Conservation (phyloP, 2,113 vertebrate genomes). For the Sitta europaea region DNA sequence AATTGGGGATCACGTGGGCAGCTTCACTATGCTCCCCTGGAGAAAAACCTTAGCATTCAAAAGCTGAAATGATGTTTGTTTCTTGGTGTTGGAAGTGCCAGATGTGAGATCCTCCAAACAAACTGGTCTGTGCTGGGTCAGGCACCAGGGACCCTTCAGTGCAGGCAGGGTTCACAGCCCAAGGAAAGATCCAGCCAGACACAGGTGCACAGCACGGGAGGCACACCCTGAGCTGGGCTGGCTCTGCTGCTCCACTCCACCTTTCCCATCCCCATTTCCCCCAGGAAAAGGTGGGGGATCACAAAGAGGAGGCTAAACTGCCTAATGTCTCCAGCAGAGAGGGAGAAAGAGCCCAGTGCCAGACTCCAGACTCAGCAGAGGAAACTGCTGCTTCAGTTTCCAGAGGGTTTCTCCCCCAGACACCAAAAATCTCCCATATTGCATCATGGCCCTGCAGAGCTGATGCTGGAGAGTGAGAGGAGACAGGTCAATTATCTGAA, state of each 20-base stretch:
- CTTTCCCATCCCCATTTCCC: background rate
- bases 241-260: background rate
- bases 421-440: background rate
- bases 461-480: background rate
- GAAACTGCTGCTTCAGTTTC: background rate
- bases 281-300: rapidly evolving
- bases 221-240: background rate
- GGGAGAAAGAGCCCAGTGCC: background rate
- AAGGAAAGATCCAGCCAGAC: background rate
- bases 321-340: background rate
- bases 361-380: background rate
- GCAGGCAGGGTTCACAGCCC: background rate
- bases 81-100: background rate
- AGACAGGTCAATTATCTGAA: background rate
- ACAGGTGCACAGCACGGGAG: rapidly evolving
- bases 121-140: background rate
- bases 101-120: background rate
- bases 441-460: rapidly evolving
- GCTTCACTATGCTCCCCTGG: background rate
- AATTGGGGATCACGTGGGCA: rapidly evolving
- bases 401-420: background rate
- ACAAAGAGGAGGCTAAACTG: background rate
- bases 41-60: background rate
- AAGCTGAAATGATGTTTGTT: background rate
- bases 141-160: background rate